Conservation (phyloP, 1,140 invertebrate genomes). For the Drosophila ambigua region DNA sequence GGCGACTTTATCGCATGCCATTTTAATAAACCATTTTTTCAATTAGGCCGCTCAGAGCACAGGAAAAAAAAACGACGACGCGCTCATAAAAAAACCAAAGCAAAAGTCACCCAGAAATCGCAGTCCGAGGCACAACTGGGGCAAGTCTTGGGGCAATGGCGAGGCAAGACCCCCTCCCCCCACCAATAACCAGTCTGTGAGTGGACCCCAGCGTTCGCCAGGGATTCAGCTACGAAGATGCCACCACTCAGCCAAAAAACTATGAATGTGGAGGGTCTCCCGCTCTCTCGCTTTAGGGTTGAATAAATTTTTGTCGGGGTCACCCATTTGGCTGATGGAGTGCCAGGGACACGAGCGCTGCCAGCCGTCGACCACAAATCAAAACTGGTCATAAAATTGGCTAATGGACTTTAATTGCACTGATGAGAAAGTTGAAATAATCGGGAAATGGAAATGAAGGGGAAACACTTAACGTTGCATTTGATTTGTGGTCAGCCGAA, state of each 20-base stretch:
- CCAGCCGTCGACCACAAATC: not conserved
- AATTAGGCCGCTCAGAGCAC: constrained; percentile 55
- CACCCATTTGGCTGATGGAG: constrained; percentile 14
- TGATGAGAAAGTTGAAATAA: constrained; percentile 37
- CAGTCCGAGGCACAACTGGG: constrained; percentile 1
- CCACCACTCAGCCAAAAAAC: not conserved
- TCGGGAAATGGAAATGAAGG: constrained; percentile 32
- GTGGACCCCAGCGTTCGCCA: not conserved
- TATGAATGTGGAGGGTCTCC: too few species aligned
- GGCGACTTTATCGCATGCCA: constrained; percentile 42
- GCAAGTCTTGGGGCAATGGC: constrained; percentile 3
- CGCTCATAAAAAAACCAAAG: constrained; percentile 26
- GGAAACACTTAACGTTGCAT: too few species aligned
- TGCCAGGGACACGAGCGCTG: not conserved
- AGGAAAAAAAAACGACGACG: constrained; percentile 13
- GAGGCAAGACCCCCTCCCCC: not conserved
- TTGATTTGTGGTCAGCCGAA: too few species aligned
- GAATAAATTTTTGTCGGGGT: constrained; percentile 6
- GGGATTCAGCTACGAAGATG: constrained; percentile 44
- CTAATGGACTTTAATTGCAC: constrained; percentile 53
- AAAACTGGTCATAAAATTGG: constrained; percentile 28
- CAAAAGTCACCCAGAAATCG: constrained; percentile 1
- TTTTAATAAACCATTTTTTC: constrained; percentile 79
- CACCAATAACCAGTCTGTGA: constrained; percentile 15
- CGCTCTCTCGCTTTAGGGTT: too few species aligned